phyloP scores from a whole-genome alignment of 2,113 vertebrate species.

The Pampusana beccarii region DNA sequence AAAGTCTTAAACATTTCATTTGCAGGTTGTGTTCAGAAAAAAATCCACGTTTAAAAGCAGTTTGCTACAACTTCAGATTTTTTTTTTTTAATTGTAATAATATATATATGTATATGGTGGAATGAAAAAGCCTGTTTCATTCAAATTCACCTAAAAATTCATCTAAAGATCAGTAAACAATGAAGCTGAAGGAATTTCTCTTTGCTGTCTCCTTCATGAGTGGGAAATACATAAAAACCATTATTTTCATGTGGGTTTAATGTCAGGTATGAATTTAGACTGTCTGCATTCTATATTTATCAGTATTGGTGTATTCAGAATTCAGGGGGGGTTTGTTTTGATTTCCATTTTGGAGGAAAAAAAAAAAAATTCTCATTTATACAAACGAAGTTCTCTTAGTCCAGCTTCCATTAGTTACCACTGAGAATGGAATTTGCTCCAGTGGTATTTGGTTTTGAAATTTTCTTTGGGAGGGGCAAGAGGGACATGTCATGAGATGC shows the following conservation, averaged over 20 bases:
- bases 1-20: background rate
- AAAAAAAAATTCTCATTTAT: background rate
- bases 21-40: background rate
- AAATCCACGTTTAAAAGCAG: background rate
- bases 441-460: background rate
- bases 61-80: background rate
- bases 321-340: accelerated
- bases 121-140: background rate
- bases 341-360: background rate
- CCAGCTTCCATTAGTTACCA: background rate
- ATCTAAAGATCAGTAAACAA: background rate
- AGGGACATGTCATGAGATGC: background rate
- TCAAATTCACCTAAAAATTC: background rate
- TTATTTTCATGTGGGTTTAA: background rate
- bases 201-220: background rate
- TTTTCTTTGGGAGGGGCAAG: background rate
- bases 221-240: accelerated
- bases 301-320: background rate
- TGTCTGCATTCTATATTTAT: background rate
- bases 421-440: background rate
- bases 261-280: background rate
- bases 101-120: background rate
- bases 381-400: background rate
- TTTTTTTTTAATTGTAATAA: background rate
- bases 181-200: background rate